phyloP scores from a whole-genome alignment of 1,140 invertebrate species.

The Formica selysi region DNA sequence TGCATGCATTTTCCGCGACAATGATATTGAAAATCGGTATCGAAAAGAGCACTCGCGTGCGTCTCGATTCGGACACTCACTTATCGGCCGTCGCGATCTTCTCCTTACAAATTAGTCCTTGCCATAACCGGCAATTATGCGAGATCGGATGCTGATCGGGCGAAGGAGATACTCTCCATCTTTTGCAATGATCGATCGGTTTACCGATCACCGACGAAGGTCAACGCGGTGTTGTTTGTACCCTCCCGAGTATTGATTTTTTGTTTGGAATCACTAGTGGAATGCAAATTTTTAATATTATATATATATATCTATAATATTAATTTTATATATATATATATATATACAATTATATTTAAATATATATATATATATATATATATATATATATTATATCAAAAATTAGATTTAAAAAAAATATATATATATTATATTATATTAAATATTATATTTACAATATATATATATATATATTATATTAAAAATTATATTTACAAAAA shows the following conservation, averaged over 20 bases:
- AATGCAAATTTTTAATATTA: conserved; percentile 5
- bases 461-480: too few species aligned
- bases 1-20: conserved; percentile 30
- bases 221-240: conserved; percentile 13
- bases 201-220: conserved; percentile 51
- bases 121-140: conserved; percentile 68
- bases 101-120: conserved; percentile 63
- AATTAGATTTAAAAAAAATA: too few species aligned
- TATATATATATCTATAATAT: neutral
- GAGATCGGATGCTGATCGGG: neutral
- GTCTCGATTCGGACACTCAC: conserved; percentile 1
- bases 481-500: too few species aligned
- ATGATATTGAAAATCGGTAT: conserved; percentile 67
- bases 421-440: too few species aligned
- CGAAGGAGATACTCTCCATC: conserved; percentile 35
- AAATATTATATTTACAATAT: too few species aligned
- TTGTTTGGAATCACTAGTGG: neutral
- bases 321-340: too few species aligned
- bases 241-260: conserved; percentile 21
- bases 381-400: too few species aligned
- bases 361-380: too few species aligned
- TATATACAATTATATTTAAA: too few species aligned
- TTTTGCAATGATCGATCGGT: conserved; percentile 58
- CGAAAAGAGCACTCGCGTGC: conserved; percentile 12
- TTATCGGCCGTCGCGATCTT: conserved; percentile 60